Evolutionary conservation across 2,888 invertebrate genomes (phyloP).

Genomic region (Pasiphila rectangulata): DNA sequence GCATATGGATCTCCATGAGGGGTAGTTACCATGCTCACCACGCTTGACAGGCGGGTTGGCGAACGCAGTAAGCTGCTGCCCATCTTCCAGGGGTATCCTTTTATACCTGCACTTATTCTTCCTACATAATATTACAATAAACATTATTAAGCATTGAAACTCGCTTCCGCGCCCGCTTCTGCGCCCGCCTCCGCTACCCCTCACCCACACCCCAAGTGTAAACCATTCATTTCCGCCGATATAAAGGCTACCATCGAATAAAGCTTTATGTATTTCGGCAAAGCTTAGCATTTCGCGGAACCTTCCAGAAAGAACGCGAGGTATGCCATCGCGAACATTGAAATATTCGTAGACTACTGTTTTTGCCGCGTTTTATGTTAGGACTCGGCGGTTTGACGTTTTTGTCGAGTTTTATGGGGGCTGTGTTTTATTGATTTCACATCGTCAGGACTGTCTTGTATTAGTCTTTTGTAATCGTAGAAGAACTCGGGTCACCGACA

Average conservation of each 20-base stretch:
- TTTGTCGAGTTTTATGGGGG: neutral
- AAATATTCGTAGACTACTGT: conserved; percentile 40
- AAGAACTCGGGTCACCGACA: no score
- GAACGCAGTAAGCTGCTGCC: no score
- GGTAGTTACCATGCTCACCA: no score
- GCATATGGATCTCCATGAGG: no score
- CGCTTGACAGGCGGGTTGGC: no score
- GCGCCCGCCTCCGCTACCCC: conserved; percentile 30
- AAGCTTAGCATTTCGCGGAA: conserved; percentile 58
- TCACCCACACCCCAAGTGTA: conserved; percentile 38
- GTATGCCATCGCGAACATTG: conserved; percentile 35
- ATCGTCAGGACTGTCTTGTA: no score
- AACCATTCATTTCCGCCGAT: conserved; percentile 62
- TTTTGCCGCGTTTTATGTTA: conserved; percentile 17
- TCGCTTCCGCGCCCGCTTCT: conserved; percentile 17
- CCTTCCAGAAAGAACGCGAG: conserved; percentile 42
- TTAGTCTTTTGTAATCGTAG: no score
- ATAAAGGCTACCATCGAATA: conserved; percentile 20
- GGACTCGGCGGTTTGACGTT: neutral
- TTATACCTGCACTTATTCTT: no score
- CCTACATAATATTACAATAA: no score
- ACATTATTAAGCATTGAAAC: no score
- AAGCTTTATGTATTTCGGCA: conserved; percentile 74
- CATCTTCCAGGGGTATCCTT: no score
- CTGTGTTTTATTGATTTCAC: neutral